Base-by-base conservation (phyloP, 2,113 vertebrate species). In the Cnemophilus loriae region DNA sequence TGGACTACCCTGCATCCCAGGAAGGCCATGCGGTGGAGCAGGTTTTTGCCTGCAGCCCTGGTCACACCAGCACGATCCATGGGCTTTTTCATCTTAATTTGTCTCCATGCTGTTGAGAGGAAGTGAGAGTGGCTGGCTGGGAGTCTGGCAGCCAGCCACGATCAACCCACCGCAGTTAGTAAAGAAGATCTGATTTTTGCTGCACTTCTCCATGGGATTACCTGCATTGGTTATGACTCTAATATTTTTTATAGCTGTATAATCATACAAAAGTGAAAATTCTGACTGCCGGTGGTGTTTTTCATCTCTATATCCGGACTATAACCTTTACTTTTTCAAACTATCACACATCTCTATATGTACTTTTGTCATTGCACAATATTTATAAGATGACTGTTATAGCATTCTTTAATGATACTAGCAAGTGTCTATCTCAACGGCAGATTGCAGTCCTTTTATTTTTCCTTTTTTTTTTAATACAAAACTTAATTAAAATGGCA, bases 401-500 rank as follows among this genome's bases (percentile, higher is more conserved):
- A 78, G 53, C 37, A 28, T 52, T 75, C 37, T 88, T 95, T 91
- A 97, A 95, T 86, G 81, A 94, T 91, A 92, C 30, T 82, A 55
- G 59, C 82, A 96, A 97, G 63, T 86, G 68, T 84, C 73, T 93
- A 47, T 94, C 87, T 97, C 91, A 95, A 78, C 87, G 44, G 84
- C 73, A 97, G 92, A 92, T 70, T 96, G 87, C 55, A 93, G 65
- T 28, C 89, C 37, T 69, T 74, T 33, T 21, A 5, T 56, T 26
- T 37, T 69, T 23, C 11, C 9, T 65, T 16, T 7, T 2, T 84
- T 59, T 69, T 73, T 78, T 5, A 70, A 39, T 20, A 37, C 13
- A 46, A 67, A 81, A n/a, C 3, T 9, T 89, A 67, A 82, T 82
- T 97, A 97, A 97, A 96, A 93, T 95, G 93, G 93, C 93, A 96